A percentile compares a stretch with the other conserved stretches of the same genome.
Conservation (phyloP, 2,797 vertebrate genomes). For the Intellagama lesueurii region DNA sequence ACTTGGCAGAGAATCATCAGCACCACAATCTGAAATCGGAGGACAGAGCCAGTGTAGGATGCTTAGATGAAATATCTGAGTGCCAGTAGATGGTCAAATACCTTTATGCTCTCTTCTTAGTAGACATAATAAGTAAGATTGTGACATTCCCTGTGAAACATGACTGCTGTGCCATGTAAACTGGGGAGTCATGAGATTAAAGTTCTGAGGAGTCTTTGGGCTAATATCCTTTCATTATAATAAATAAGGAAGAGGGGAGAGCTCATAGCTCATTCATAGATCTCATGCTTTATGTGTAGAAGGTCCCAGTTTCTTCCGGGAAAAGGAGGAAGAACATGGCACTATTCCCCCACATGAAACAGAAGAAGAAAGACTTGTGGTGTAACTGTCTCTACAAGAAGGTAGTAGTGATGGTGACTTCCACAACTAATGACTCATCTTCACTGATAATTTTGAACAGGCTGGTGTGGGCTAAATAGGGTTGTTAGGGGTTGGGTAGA, state of each 20-base stretch:
- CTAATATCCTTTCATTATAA: not conserved
- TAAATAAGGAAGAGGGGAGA: not conserved
- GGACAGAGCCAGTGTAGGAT: not conserved
- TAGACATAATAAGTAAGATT: not conserved
- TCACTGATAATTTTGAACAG: too few species aligned
- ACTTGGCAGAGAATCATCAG: conserved; percentile 8
- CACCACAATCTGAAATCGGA: conserved; percentile 1
- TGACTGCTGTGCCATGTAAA: too few species aligned
- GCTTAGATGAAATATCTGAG: not conserved
- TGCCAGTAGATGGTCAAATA: not conserved
- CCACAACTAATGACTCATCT: too few species aligned
- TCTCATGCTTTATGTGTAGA: too few species aligned
- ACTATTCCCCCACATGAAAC: too few species aligned
- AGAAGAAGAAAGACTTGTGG: too few species aligned
- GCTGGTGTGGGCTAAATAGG: too few species aligned
- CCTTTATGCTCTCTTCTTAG: not conserved
- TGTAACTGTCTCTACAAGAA: not conserved
- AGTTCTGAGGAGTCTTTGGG: not conserved
- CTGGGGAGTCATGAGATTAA: not conserved
- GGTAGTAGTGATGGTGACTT: not conserved
- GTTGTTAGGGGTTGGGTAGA: too few species aligned
- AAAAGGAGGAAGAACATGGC: too few species aligned
- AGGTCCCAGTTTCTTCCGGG: too few species aligned
- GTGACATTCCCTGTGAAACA: not conserved
- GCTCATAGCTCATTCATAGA: too few species aligned